Evolutionary conservation across 1,140 invertebrate species (phyloP), one percentile per base, ranked within the genome.

Genomic region (Bicyclus anynana): DNA sequence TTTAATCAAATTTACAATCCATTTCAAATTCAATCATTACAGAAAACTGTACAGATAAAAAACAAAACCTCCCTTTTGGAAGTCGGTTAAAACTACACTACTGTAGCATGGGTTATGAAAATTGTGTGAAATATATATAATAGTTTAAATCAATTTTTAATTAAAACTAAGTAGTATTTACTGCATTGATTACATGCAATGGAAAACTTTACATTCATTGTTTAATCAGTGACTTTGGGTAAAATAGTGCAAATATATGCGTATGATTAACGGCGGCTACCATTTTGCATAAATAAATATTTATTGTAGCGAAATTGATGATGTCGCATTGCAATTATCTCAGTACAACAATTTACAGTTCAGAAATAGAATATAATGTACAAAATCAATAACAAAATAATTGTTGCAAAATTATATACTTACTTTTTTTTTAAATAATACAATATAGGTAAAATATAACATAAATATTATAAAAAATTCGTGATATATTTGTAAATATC

Each of bases 221-320:
- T 33, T 10, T 33, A 40, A 40, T 17, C 37, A 40, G 5, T 16
- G 5, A 14, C 37, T 9, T 38, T 52, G 13, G 18, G 40, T 52
- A 52, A 52, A 40, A 38, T 35, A 40, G 17, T 29, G 40, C 17
- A 53, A 27, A 53, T 44, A 44, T 44, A 33, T 33, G 16, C 40
- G 23, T 44, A 20, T 21, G 17, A 53, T 53, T 53, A 53, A 53
- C 26, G 40, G 21, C 14, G 9, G 29, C 49, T n/a, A 49, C 29
- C 16, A 21, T 50, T 40, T 50, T 50, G 10, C 29, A 33, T 50
- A 50, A 6, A 50, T 50, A 50, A 50, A 50, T 44, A 44, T 44
- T 44, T 44, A 44, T 16, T 12, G 17, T 23, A 4, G 1, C 12
- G 42, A 44, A 44, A 44, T 44, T 44, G 42, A 44, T 44, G 27